Base-by-base conservation (phyloP, 2,113 vertebrate species). In the Brachypodius melanocephalos region DNA sequence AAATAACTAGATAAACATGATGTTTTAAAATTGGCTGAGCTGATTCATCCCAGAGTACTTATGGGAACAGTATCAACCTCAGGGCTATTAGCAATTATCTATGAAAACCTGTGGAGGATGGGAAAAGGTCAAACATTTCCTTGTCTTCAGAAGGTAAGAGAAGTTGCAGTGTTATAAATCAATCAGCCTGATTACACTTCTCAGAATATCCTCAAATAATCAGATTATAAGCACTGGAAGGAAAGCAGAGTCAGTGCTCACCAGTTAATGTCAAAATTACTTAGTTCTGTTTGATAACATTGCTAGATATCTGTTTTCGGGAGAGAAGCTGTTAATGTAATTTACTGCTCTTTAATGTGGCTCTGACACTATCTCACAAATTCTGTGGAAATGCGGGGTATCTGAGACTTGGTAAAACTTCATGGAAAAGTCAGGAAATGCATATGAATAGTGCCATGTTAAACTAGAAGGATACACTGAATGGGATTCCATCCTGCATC, bases 71-170 rank as follows among this genome's bases (percentile, higher is more conserved):
- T 38, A 81, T 89, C 66, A 88, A 57, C 40, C 42, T 82, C 74
- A 68, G 65, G 93, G 74, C 57, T 85, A 79, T 88, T 90, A 89
- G 42, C 25, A 82, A 45, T 87, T 79, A 76, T 83, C 78, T 68
- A 8, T 32, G 58, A 75, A 52, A 91, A 82, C 38, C n/a, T 75
- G 19, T 45, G 62, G 88, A 83, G 71, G 78, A 85, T 82, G 71
- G 29, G 82, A 85, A 91, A 95, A 96, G 62, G 74, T 94, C 90
- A 93, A 79, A 75, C 36, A 48, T 89, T 89, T 90, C 14, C 75
- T 82, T 90, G 45, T 69, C 66, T 93, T 91, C 58, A 49, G 54
- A 76, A 79, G 31, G 77, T 42, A 94, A 84, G 66, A 61, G 71
- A 73, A 91, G 49, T 57, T 79, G 40, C 24, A 54, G 49, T 43